Percentiles rank a stretch among this genome's conserved stretches.
These are phyloP conservation scores for Cremastobaeus sp. DNA, from an alignment of 2,888 invertebrate genomes.

Conservation along the genomic window DNA sequence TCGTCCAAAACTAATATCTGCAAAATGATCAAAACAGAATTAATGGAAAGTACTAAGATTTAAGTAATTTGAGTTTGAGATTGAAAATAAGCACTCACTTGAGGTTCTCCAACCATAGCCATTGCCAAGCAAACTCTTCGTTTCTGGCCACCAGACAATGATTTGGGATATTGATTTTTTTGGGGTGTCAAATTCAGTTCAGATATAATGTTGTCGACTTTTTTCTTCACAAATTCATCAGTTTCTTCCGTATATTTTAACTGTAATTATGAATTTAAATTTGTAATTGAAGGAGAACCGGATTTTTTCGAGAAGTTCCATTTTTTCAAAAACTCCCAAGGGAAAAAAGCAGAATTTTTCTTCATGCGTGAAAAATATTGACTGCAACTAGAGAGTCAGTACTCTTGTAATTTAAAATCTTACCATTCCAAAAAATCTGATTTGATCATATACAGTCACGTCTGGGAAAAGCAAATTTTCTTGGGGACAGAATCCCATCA, in stretches of 20 bases:
- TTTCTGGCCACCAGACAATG: constrained; percentile 94
- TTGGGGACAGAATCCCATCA: constrained; percentile 94
- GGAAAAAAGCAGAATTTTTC: not conserved
- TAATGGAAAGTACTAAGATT: not conserved
- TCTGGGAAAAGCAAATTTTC: constrained; percentile 91
- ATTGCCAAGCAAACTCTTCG: constrained; percentile 91
- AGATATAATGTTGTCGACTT: constrained; percentile 81
- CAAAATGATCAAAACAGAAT: not conserved
- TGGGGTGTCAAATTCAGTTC: constrained; percentile 69
- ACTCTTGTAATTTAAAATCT: constrained; percentile 57
- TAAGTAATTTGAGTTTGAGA: not conserved
- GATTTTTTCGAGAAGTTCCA: no score
- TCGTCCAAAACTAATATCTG: constrained; percentile 85
- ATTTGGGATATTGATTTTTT: constrained; percentile 77
- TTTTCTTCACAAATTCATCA: constrained; percentile 78
- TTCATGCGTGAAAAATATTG: not conserved
- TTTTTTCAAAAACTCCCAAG: no score
- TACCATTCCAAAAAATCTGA: constrained; percentile 90
- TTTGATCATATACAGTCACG: constrained; percentile 90
- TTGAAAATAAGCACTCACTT: constrained; percentile 69
- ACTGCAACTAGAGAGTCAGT: not conserved
- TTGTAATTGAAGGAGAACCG: no score
- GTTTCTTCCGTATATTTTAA: constrained; percentile 81
- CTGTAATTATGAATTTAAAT: no score
- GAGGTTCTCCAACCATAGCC: constrained; percentile 89